A percentile compares a stretch with the other conserved stretches of the same genome.
Conservation (phyloP, 1,140 invertebrate species). For the Aphelenchoides fujianensis region DNA sequence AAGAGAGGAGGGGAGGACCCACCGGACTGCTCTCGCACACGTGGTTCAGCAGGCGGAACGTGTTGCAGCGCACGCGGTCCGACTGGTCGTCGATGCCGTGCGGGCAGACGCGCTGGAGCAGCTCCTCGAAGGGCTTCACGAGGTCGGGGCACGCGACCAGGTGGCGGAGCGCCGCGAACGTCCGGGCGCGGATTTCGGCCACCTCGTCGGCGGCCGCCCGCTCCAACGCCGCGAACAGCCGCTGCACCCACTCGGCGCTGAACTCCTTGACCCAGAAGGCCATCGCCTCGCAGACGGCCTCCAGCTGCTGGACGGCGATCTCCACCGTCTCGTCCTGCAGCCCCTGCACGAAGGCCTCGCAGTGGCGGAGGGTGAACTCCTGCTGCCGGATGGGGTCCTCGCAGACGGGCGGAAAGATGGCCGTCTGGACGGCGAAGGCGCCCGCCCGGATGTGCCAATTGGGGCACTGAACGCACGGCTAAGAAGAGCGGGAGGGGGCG, state of each 20-base stretch:
- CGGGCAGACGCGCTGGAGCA: neutral
- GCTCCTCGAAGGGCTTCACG: neutral
- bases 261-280: too few relatives aligned
- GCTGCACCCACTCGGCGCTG: neutral
- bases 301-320: neutral
- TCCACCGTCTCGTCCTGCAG: neutral
- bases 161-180: neutral
- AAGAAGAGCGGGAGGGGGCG: neutral
- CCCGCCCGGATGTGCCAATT: neutral
- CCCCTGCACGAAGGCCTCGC: neutral
- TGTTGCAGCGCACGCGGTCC: neutral
- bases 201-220: neutral
- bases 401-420: neutral
- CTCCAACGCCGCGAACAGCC: neutral
- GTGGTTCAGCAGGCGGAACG: neutral
- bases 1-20: neutral
- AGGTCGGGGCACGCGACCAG: neutral
- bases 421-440: neutral
- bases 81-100: neutral
- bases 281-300: neutral
- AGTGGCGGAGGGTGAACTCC: neutral
- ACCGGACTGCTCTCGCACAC: neutral
- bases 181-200: neutral
- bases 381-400: neutral
- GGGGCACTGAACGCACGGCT: neutral